Conservation (phyloP, 1,140 invertebrate species). For the Tetramorium alpestre region DNA sequence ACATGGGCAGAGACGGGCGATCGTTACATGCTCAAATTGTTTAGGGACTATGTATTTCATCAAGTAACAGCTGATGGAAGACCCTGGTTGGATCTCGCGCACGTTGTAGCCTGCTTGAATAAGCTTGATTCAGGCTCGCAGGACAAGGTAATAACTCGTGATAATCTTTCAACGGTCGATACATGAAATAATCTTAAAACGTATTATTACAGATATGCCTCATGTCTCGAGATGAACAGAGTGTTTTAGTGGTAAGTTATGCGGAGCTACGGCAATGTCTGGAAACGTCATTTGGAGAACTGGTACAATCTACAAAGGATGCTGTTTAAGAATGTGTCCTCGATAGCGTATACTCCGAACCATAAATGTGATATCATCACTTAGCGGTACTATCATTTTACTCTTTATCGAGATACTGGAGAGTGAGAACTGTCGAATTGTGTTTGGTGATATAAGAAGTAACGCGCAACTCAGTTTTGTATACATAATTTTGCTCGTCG, state of each 20-base stretch:
- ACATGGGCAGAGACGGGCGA: constrained; percentile 99
- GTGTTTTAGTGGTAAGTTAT: constrained; percentile 97
- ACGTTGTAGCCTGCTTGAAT: constrained; percentile 97
- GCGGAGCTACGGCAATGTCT: constrained; percentile 97
- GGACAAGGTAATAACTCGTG: constrained; percentile 90
- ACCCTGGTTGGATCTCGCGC: constrained; percentile 98
- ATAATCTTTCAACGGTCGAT: not conserved
- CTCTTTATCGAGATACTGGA: constrained; percentile 68
- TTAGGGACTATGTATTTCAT: constrained; percentile 99
- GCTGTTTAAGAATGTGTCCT: constrained; percentile 71
- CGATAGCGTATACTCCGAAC: constrained; percentile 74
- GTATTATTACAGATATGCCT: constrained; percentile 92
- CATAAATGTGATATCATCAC: constrained; percentile 85
- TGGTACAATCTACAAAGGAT: constrained; percentile 88
- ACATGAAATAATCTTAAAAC: constrained; percentile 8
- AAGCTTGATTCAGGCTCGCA: constrained; percentile 95
- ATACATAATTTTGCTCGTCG: constrained; percentile 67
- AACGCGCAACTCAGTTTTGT: constrained; percentile 62
- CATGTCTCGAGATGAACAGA: constrained; percentile 98
- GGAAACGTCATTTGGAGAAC: constrained; percentile 95
- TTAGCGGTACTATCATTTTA: constrained; percentile 82
- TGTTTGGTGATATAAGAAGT: constrained; percentile 65
- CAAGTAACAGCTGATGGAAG: constrained; percentile 95
- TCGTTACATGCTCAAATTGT: constrained; percentile 98
- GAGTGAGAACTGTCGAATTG: constrained; percentile 63